Base-by-base conservation (phyloP, 2,888 invertebrate species). In the Mechanitis mazaeus region DNA sequence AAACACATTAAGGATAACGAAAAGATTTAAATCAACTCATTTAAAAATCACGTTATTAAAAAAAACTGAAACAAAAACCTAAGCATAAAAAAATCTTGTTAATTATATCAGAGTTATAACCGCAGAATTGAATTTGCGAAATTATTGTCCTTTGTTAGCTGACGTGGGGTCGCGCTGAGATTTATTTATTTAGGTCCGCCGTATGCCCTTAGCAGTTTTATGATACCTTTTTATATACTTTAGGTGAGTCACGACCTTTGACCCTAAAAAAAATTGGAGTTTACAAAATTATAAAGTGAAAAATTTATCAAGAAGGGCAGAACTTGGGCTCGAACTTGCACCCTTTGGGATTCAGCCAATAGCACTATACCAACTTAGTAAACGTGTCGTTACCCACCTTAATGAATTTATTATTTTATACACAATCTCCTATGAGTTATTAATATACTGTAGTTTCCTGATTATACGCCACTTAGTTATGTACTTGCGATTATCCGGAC, bases 161-260 rank as follows among this genome's bases (percentile, higher is more conserved):
- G 65, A 67, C 64, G 63, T 70, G 69, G 68, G 67, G 63, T 67
- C 45, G 61, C 57, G 60, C 59, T 55, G 57, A 67, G 67, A 74
- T 72, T 73, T 71, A 72, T 73, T 74, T 72, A 68, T 69, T 71
- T 72, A 69, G 73, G 72, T 59, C 55, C 54, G 46, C 63, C 66
- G 54, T 42, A 63, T 64, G 68, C 67, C 67, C 64, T 67, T 66
- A 66, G 60, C 61, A 58, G 66, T 69, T 69, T 69, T 65, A 50
- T 47, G 47, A 47, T 50, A 50, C 31, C 50, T 31, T 63, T 60
- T 61, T 55, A 38, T 58, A 55, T 50, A 31, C 28, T 9, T 31
- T 50, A 31, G 9, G 31, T 31, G 9, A 9, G 31, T 50, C 31
- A 3, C 31, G 31, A 31, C 31, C 50, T 31, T 28, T 47, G n/a